phyloP scores from a whole-genome alignment of 1,140 invertebrate genomes.

The Drosophila prosaltans region DNA sequence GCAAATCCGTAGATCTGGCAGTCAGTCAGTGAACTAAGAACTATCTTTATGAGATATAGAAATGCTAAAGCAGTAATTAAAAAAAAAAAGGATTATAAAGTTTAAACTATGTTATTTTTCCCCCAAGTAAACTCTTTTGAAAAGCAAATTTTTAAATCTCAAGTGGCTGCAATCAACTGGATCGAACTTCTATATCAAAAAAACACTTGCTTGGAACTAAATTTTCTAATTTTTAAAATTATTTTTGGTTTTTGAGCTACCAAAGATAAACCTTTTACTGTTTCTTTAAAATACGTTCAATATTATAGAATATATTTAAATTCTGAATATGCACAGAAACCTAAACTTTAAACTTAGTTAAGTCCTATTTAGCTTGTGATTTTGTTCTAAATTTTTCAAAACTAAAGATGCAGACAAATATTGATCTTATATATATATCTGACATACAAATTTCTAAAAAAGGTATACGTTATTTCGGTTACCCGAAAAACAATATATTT shows the following conservation, averaged over 20 bases:
- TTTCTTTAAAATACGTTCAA: no score
- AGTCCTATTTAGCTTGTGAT: no score
- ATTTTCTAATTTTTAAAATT: no score
- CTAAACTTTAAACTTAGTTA: no score
- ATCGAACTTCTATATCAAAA: neutral
- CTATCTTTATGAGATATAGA: neutral
- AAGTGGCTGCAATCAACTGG: neutral
- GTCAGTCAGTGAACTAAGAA: neutral
- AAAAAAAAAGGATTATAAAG: neutral
- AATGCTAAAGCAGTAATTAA: neutral
- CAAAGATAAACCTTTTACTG: no score
- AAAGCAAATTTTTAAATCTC: neutral
- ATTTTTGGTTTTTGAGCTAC: no score
- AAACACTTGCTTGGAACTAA: no score
- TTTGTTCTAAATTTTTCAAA: no score
- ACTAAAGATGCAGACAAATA: constrained; percentile 6
- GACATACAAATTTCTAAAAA: constrained; percentile 13
- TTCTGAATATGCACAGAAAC: no score
- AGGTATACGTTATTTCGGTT: constrained; percentile 20
- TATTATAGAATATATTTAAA: no score
- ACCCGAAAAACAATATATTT: neutral
- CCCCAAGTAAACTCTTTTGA: neutral
- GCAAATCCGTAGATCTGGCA: constrained; percentile 13
- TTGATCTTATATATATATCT: neutral
- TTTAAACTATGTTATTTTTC: neutral